These are phyloP conservation scores for Eupelmus urozonus DNA, from an alignment of 2,888 invertebrate genomes.

Conservation along the genomic window DNA sequence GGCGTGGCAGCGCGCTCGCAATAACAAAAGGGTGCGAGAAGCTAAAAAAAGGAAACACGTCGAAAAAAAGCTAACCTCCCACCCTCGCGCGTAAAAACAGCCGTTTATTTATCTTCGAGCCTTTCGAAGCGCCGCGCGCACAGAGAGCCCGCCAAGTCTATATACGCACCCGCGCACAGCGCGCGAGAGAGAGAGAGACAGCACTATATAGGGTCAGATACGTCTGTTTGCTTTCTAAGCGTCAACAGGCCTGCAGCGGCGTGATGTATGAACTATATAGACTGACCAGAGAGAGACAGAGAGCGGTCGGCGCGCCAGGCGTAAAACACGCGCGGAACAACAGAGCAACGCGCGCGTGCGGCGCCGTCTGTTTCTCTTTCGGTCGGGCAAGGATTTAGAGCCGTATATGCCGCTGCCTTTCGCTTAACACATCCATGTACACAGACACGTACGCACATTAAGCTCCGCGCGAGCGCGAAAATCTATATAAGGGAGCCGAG, in stretches of 20 bases:
- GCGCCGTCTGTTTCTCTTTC: slow-evolving; percentile 39
- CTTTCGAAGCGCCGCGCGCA: not conserved
- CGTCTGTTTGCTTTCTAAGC: slow-evolving; percentile 49
- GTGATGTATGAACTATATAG: slow-evolving; percentile 47
- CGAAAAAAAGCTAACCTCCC: not conserved
- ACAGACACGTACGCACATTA: not conserved
- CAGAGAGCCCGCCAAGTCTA: not conserved
- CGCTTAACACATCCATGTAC: not conserved
- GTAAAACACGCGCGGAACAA: slow-evolving; percentile 33
- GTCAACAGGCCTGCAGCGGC: slow-evolving; percentile 34
- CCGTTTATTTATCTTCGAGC: slow-evolving; percentile 46
- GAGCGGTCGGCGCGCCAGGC: slow-evolving; percentile 25
- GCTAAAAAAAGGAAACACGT: slow-evolving; percentile 9
- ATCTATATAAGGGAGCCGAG: not conserved
- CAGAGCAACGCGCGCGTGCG: not conserved
- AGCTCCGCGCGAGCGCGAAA: not conserved
- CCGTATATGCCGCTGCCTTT: slow-evolving; percentile 9
- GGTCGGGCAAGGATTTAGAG: slow-evolving; percentile 21
- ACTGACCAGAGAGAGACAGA: no score
- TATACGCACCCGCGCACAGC: not conserved
- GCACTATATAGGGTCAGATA: no score
- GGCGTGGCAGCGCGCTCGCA: no score
- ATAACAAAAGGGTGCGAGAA: no score
- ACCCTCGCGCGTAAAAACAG: slow-evolving; percentile 23
- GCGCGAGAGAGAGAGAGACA: no score